Conservation (phyloP, 23 tunicate genomes). For the Diplosoma virens region DNA sequence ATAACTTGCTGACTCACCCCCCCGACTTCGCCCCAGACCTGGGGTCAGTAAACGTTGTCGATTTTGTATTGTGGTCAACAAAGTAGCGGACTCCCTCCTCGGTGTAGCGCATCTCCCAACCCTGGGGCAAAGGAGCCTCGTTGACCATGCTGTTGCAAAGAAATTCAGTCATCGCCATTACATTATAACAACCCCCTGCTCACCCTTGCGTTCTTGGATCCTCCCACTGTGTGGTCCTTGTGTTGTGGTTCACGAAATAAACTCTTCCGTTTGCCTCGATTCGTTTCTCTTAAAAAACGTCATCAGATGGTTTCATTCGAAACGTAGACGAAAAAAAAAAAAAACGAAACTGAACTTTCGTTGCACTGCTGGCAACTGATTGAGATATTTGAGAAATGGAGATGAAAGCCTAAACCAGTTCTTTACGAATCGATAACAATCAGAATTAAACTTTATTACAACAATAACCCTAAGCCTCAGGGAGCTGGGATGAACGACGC, state of each 20-base stretch:
- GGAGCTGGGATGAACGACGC: too few relatives aligned
- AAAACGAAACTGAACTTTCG: too few relatives aligned
- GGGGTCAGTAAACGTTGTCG: slow-evolving; percentile 94
- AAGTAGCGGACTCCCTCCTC: slow-evolving; percentile 93
- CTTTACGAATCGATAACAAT: too few relatives aligned
- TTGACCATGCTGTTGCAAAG: slow-evolving; percentile 6
- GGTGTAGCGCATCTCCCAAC: slow-evolving; percentile 95
- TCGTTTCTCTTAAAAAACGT: slow-evolving; percentile 40
- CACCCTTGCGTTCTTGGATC: slow-evolving; percentile 99
- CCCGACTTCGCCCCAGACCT: slow-evolving; percentile 53
- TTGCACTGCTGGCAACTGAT: too few relatives aligned
- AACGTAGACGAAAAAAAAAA: too few relatives aligned
- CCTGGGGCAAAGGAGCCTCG: slow-evolving; percentile 82
- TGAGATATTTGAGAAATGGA: too few relatives aligned
- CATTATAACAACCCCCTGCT: background rate
- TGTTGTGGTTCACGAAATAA: slow-evolving; percentile 95
- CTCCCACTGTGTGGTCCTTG: slow-evolving; percentile 99
- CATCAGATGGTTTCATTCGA: background rate
- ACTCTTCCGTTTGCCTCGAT: slow-evolving; percentile 55
- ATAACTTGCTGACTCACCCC: too few relatives aligned
- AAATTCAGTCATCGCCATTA: background rate
- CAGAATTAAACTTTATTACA: too few relatives aligned
- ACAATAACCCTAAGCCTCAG: too few relatives aligned
- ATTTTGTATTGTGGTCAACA: slow-evolving; percentile 87
- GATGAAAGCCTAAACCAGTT: too few relatives aligned